Evolutionary conservation across 2,113 vertebrate species (phyloP), one percentile per base, ranked within the genome.

Genomic region (Amazona vittata): DNA sequence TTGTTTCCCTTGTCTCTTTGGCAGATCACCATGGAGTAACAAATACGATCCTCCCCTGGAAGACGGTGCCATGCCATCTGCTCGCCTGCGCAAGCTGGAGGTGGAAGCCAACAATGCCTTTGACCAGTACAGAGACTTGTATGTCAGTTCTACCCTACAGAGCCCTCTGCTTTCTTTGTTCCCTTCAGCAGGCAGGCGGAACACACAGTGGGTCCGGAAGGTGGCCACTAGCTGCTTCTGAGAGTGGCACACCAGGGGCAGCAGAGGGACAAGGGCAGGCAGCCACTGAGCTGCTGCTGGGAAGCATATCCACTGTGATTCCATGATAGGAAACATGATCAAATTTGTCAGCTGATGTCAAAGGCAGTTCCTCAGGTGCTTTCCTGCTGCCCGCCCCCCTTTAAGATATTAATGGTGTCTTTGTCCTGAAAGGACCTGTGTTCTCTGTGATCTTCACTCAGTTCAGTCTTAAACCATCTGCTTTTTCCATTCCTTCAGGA

Each of bases 121-220:
- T 19, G 99, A 99, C 98, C 99, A 99, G 98, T 99, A 99, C 98
- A 99, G 99, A 99, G 99, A 99, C 97, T 98, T 99, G 99, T 99
- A 98, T 97, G 99, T 98, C 74, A 31, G 86, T 74, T 50, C 95
- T 97, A 25, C 92, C 69, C 2, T 92, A 28, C 89, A 50, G 84
- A 93, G 85, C 65, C 68, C 63, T 69, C 60, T 60, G 43, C 64
- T 83, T 86, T 18, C 86, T 62, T 63, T 89, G 16, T 83, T 73
- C 31, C 68, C 71, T 67, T 77, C 67, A 22, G 74, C 68, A 43
- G 68, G 15, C 12, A 3, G 25, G 44, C 15, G 5, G 0, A 22
- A 4, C 12, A 0, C 44, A 10, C 50, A 1, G 4, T 11, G 55
- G 74, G 44, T 33, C 63, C 86, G 37, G 78, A 62, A 15, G 2